Conservation (phyloP, 2,888 invertebrate genomes). For the Sminthurinus aureus region DNA sequence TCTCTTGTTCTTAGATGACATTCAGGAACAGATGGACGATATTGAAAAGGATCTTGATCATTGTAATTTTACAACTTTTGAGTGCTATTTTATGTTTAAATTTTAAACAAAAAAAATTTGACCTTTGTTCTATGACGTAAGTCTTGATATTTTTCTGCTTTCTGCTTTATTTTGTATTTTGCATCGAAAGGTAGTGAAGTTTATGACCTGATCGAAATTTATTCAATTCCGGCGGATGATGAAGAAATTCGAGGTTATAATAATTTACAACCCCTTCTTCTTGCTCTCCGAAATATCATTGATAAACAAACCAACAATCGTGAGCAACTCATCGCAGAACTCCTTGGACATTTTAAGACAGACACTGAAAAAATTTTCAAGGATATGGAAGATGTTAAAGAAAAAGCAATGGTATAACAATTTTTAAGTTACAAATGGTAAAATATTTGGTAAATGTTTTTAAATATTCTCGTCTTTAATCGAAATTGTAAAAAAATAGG, state of each 20-base stretch:
- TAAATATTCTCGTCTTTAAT: no score
- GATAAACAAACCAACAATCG: conserved; percentile 76
- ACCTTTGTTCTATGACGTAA: no score
- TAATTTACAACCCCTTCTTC: conserved; percentile 62
- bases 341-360: conserved; percentile 77
- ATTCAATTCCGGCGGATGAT: conserved; percentile 74
- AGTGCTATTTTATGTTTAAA: not conserved
- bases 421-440: conserved; percentile 64
- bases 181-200: conserved; percentile 83
- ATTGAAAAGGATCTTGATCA: conserved; percentile 78
- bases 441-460: not conserved
- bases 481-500: no score
- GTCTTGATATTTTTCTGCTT: no score
- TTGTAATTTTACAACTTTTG: not conserved
- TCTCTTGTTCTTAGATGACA: conserved; percentile 74
- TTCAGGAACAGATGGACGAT: conserved; percentile 71
- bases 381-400: conserved; percentile 76
- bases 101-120: not conserved
- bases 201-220: conserved; percentile 84
- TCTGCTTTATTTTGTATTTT: no score
- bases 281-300: conserved; percentile 71
- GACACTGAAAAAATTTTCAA: conserved; percentile 78
- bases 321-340: conserved; percentile 73
- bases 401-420: conserved; percentile 75
- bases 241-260: conserved; percentile 68